A percentile compares a stretch with the other conserved stretches of the same genome.
Conservation (phyloP, 2,113 vertebrate species). For the Mormyrus iriodes region DNA sequence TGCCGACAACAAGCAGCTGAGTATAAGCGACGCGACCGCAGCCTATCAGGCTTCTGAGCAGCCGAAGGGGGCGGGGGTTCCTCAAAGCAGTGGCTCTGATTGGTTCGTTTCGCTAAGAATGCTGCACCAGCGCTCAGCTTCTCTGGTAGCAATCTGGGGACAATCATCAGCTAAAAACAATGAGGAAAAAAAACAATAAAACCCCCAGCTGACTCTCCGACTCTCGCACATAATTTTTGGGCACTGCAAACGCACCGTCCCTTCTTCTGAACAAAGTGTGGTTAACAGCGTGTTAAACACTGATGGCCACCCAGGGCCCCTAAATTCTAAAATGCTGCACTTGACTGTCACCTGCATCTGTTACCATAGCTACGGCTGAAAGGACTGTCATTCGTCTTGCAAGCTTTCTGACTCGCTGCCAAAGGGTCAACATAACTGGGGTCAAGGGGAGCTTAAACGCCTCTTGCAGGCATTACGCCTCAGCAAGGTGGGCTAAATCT, state of each 20-base stretch:
- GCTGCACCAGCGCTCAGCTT: background rate
- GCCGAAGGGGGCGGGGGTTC: background rate
- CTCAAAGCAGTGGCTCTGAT: background rate
- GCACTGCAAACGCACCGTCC: background rate
- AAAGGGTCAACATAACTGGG: background rate
- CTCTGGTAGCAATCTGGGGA: background rate
- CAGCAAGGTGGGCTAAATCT: background rate
- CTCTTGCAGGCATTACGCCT: background rate
- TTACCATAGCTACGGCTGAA: background rate
- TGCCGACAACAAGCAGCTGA: constrained; percentile 5
- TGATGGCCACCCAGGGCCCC: background rate
- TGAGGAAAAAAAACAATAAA: background rate
- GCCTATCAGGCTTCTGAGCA: background rate
- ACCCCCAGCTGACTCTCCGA: background rate
- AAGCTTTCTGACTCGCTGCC: background rate
- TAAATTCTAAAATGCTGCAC: background rate
- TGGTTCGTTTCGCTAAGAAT: background rate
- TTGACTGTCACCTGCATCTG: background rate
- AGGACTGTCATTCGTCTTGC: background rate
- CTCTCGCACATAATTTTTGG: background rate
- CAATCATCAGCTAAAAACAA: background rate
- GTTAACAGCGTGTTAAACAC: background rate
- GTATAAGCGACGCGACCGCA: background rate
- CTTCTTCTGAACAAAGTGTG: background rate
- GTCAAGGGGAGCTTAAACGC: background rate